These are phyloP conservation scores for Mirounga angustirostris DNA, from an alignment of 2,113 vertebrate species.

Conservation along the genomic window DNA sequence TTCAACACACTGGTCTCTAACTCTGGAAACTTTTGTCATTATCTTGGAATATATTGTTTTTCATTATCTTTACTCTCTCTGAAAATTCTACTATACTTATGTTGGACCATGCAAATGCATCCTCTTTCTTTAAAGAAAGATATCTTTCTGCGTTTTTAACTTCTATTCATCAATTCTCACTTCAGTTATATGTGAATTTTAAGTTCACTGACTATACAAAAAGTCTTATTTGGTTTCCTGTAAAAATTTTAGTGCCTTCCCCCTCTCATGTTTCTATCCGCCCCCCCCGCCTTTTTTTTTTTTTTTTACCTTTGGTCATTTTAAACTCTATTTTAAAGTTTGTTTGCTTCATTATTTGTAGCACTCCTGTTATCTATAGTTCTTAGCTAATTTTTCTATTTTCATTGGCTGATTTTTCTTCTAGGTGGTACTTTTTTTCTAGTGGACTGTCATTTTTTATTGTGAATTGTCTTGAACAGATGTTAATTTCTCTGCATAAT, in stretches of 20 bases:
- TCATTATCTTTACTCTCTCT: neutral
- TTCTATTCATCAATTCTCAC: neutral
- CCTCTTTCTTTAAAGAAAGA: neutral
- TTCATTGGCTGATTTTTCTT: neutral
- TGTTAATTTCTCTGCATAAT: neutral
- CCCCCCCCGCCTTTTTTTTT: neutral
- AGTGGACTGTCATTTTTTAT: neutral
- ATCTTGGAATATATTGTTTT: neutral
- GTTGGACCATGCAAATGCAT: neutral
- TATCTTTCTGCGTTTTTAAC: neutral
- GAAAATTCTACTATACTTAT: slow-evolving; percentile 18
- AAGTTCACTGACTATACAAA: neutral
- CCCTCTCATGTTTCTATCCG: neutral
- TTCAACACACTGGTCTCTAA: neutral
- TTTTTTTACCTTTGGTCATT: neutral
- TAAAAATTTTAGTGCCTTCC: neutral
- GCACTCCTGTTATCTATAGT: neutral
- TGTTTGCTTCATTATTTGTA: neutral
- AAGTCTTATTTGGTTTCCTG: neutral
- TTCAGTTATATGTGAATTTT: neutral
- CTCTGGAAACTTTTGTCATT: neutral
- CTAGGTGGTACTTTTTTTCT: neutral
- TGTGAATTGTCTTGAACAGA: neutral
- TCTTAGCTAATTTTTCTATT: neutral
- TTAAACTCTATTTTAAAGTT: slow-evolving; percentile 11